A percentile compares a stretch with the other conserved stretches of the same genome.
phyloP scores from a whole-genome alignment of 2,113 vertebrate species.

The Perca fluviatilis region DNA sequence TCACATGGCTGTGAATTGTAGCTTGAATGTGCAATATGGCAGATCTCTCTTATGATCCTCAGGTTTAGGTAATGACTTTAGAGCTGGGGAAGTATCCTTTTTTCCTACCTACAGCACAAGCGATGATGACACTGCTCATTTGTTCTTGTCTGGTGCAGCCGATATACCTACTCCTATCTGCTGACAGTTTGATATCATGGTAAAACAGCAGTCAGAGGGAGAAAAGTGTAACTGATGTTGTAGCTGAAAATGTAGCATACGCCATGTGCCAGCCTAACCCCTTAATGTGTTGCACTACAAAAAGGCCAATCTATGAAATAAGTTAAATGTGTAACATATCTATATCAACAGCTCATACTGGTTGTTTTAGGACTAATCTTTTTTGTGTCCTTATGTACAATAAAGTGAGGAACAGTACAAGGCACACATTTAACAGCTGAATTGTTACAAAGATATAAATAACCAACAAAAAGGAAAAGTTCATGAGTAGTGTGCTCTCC shows the following conservation, averaged over 20 bases:
- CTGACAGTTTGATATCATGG: conserved; percentile 33
- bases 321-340: conserved; percentile 81
- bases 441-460: conserved; percentile 84
- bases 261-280: conserved; percentile 66
- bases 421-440: conserved; percentile 88
- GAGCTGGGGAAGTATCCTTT: conserved; percentile 19
- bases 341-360: conserved; percentile 89
- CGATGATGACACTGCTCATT: conserved; percentile 25
- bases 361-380: conserved; percentile 85
- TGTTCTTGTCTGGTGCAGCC: conserved; percentile 33
- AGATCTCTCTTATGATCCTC: conserved; percentile 40
- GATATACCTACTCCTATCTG: conserved; percentile 8
- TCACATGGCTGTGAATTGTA: conserved; percentile 40
- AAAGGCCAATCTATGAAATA: conserved; percentile 86
- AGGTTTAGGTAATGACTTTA: conserved; percentile 44
- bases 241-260: conserved; percentile 36
- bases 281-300: conserved; percentile 72
- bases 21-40: conserved; percentile 55
- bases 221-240: conserved; percentile 19
- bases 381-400: conserved; percentile 86
- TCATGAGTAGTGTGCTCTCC: conserved; percentile 71
- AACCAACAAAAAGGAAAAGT: conserved; percentile 67
- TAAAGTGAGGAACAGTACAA: conserved; percentile 92
- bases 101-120: conserved; percentile 30
- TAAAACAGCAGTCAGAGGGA: conserved; percentile 35